Evolutionary conservation across 2,888 invertebrate species (phyloP), one percentile per base, ranked within the genome.

Genomic region (Thyatira batis): DNA sequence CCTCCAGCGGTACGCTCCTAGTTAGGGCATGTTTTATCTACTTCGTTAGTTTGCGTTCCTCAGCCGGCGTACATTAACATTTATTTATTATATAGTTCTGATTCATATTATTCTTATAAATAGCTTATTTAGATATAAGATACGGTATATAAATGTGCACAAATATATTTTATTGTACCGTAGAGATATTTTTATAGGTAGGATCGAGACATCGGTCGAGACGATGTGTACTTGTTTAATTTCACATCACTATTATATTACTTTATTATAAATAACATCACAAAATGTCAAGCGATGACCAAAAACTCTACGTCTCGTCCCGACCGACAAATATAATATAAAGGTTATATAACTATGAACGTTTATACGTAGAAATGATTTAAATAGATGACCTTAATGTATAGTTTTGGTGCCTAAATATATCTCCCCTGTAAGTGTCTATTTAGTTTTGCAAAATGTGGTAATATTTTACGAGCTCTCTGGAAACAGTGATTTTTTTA

Each of bases 111-210:
- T 39, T 39, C 39, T 39, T 1, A 39, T 17, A 13, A n/a, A 1
- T 39, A 39, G 39, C 13, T 10, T 48, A 27, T 27, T 11, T 48
- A 48, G 25, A 1, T 48, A 2, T 27, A 27, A 27, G 27, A 23
- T 21, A 25, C n/a, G 1, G 2, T 23, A n/a, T 45, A 20, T 9
- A n/a, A 17, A 45, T 45, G 23, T 23, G 45, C 45, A 25, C 45
- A 45, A 45, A 45, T 25, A 45, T 25, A 45, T 45, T 25, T 23
- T 45, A 45, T 45, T 21, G 11, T 45, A 21, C 23, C 25, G 25
- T 45, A 23, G 6, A 17, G 8, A 45, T 45, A 23, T 45, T 45
- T 21, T 49, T 49, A 49, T 49, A 30, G 8, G 30, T 49, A 49
- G 9, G 6, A 17, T 17, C 23, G 45, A 33, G 5, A 21, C 8